A percentile compares a stretch with the other conserved stretches of the same genome.
Evolutionary conservation across 2,113 vertebrate species (phyloP).

Genomic region (Hippotragus niger): DNA sequence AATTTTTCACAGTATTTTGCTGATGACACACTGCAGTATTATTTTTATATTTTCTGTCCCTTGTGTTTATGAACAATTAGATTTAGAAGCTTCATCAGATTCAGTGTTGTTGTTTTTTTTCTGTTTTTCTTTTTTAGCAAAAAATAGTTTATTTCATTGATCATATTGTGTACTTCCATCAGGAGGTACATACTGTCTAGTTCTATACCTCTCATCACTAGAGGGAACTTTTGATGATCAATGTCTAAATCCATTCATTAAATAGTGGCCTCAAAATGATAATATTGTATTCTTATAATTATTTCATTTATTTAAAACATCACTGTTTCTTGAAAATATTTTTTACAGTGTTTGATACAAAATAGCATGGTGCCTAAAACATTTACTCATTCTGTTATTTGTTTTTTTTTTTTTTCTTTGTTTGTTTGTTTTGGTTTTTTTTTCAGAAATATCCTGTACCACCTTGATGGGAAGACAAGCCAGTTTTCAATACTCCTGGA

Average conservation of each 20-base stretch:
- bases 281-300: background rate
- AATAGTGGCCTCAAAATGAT: background rate
- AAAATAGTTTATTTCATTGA: background rate
- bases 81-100: background rate
- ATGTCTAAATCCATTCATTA: background rate
- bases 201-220: background rate
- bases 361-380: constrained; percentile 7
- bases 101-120: background rate
- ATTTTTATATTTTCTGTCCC: background rate
- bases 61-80: background rate
- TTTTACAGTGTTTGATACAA: background rate
- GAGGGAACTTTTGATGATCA: background rate
- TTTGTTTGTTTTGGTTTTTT: constrained; percentile 74
- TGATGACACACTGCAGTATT: background rate
- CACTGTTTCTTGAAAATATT: constrained; percentile 22
- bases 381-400: constrained; percentile 63
- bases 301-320: background rate
- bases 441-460: constrained; percentile 93
- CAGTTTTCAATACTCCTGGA: constrained; percentile 89
- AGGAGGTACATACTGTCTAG: background rate
- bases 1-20: background rate
- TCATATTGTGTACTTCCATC: background rate
- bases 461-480: constrained; percentile 83
- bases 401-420: constrained; percentile 69
- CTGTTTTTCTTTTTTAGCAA: background rate